Evolutionary conservation across 2,113 vertebrate species (phyloP).

Genomic region (Podarcis cretensis): DNA sequence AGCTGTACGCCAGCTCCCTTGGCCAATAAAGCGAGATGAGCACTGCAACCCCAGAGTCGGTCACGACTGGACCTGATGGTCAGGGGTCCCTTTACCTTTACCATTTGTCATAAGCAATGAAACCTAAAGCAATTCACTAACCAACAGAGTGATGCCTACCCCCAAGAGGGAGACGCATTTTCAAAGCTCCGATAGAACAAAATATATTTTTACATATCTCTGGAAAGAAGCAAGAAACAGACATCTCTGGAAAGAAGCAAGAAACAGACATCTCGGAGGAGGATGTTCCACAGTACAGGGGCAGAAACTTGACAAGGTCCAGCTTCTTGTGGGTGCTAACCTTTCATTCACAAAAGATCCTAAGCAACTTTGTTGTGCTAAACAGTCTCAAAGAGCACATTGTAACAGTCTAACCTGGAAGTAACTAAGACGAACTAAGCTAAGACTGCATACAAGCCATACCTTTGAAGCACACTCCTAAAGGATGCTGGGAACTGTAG

Average conservation of each 20-base stretch:
- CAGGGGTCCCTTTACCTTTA: no score
- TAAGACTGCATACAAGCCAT: no score
- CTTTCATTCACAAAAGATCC: background rate
- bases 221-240: background rate
- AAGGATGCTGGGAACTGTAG: no score
- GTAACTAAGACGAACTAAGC: no score
- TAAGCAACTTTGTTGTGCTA: background rate
- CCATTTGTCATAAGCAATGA: background rate
- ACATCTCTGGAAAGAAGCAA: background rate
- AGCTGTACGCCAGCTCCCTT: no score
- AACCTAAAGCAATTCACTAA: no score
- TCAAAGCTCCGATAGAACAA: background rate
- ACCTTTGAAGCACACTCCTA: no score
- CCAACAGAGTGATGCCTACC: background rate
- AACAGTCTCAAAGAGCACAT: background rate
- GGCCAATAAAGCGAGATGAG: no score
- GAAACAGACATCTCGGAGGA: background rate
- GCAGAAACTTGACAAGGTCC: background rate
- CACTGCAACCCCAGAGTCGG: no score
- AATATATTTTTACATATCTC: background rate
- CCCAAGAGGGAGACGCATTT: background rate
- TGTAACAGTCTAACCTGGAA: no score
- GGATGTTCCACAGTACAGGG: no score
- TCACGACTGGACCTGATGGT: no score
- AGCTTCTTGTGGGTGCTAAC: background rate